Conservation (phyloP, 2,113 vertebrate genomes). For the Xiphophorus couchianus region DNA sequence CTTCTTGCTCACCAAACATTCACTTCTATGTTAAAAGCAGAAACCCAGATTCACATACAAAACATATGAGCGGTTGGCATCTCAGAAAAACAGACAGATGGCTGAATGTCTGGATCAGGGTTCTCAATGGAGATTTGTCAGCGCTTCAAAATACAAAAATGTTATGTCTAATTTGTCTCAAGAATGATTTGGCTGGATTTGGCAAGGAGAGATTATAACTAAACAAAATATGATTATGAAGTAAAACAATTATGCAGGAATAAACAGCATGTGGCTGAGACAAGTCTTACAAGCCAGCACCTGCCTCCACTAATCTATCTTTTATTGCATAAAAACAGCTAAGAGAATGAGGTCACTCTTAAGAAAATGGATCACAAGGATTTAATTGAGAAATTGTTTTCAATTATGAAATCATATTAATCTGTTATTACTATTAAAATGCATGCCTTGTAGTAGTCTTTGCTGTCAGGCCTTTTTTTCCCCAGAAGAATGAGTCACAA, state of each 20-base stretch:
- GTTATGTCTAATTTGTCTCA: constrained; percentile 38
- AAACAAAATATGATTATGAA: constrained; percentile 38
- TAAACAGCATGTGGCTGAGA: constrained; percentile 2
- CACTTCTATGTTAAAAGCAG: constrained; percentile 29
- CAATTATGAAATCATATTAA: constrained; percentile 8
- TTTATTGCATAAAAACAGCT: constrained; percentile 17
- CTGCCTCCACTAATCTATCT: constrained; percentile 28
- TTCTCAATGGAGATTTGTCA: constrained; percentile 40
- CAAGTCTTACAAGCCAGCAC: constrained; percentile 8
- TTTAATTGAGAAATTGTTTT: constrained; percentile 1
- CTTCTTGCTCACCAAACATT: constrained; percentile 26
- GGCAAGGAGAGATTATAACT: constrained; percentile 28
- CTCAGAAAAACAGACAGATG: constrained; percentile 61
- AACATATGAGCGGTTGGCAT: constrained; percentile 29
- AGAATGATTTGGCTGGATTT: constrained; percentile 17
- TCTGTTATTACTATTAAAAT: constrained; percentile 16
- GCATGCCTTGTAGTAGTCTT: constrained; percentile 21
- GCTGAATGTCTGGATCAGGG: constrained; percentile 45
- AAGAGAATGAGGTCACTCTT: constrained; percentile 10
- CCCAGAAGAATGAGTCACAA: constrained; percentile 47
- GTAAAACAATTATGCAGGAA: constrained; percentile 41
- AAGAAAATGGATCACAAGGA: constrained; percentile 4
- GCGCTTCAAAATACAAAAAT: constrained; percentile 32
- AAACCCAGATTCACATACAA: constrained; percentile 19
- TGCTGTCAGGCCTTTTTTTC: constrained; percentile 35